A percentile compares a stretch with the other conserved stretches of the same genome.
Conservation (phyloP, 1,140 invertebrate genomes). For the Ceratina calcarata region DNA sequence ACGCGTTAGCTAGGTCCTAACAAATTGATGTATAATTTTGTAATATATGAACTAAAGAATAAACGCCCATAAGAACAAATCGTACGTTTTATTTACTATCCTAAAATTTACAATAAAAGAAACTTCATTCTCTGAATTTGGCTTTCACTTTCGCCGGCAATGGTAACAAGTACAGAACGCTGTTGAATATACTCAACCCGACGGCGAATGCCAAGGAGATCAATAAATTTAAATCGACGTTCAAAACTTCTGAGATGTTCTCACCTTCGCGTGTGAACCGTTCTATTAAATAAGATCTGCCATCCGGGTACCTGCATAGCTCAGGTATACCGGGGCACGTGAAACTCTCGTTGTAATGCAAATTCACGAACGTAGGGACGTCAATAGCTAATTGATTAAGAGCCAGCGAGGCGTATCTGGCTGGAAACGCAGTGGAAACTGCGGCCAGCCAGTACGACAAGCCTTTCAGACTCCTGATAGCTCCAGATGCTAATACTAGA, state of each 20-base stretch:
- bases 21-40: constrained; percentile 40
- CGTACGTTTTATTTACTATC: not conserved
- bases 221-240: constrained; percentile 88
- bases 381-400: constrained; percentile 75
- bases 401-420: constrained; percentile 73
- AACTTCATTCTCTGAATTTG: constrained; percentile 90
- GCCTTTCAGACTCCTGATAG: constrained; percentile 86
- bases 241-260: constrained; percentile 84
- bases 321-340: constrained; percentile 81
- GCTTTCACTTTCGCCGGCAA: constrained; percentile 92
- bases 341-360: constrained; percentile 80
- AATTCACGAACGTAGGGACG: constrained; percentile 71
- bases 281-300: constrained; percentile 87
- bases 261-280: constrained; percentile 86
- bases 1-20: not conserved
- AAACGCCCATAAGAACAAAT: not conserved
- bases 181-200: constrained; percentile 90
- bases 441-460: constrained; percentile 73
- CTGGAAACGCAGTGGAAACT: constrained; percentile 73
- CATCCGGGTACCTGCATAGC: constrained; percentile 86
- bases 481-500: constrained; percentile 87
- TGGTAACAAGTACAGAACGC: constrained; percentile 91
- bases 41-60: constrained; percentile 38
- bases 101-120: not conserved
- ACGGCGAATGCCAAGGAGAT: constrained; percentile 92